Evolutionary conservation across 2,113 vertebrate species (phyloP), one percentile per base, ranked within the genome.

Genomic region (Grallaria varia): DNA sequence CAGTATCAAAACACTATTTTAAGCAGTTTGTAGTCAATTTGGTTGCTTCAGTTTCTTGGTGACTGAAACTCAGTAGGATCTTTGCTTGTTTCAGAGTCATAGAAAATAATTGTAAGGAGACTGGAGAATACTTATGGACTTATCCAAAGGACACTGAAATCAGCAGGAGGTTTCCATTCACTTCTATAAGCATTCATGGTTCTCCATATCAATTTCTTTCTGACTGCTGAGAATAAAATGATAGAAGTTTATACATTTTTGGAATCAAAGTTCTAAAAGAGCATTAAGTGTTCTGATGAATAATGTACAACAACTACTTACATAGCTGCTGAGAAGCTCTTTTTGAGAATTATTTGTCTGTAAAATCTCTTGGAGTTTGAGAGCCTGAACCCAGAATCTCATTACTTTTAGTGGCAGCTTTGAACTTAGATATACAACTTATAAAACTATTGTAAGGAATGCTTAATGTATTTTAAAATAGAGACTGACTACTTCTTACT

Each of bases 251-350:
- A 58, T 47, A 86, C 17, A 60, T 78, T 84, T 96, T 71, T 84
- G 3, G 67, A 86, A 94, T 86, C 24, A 66, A 95, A 80, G 35
- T 85, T 91, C 50, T 91, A 83, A 93, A 93, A 90, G 24, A 80
- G 22, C 37, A 77, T 90, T 87, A 95, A 87, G 50, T 86, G 63
- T 88, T 90, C 85, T 88, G 68, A 90, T 86, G 47, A 93, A 96
- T 90, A 96, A 90, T 86, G 75, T 86, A 86, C 84, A 83, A 37
- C 59, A 87, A 67, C 67, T 84, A 86, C 83, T 88, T 86, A 74
- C 42, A 80, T 24, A 80, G 47, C 35, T 81, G 15, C 64, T 92
- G 39, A 80, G 77, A 84, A 88, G 39, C 30, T 87, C 30, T 77
- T 96, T 74, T 72, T 78, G 56, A 67, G 56, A 96, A 71, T 39